These are phyloP conservation scores for Miniopterus natalensis DNA, from an alignment of 2,113 vertebrate genomes.

Conservation along the genomic window DNA sequence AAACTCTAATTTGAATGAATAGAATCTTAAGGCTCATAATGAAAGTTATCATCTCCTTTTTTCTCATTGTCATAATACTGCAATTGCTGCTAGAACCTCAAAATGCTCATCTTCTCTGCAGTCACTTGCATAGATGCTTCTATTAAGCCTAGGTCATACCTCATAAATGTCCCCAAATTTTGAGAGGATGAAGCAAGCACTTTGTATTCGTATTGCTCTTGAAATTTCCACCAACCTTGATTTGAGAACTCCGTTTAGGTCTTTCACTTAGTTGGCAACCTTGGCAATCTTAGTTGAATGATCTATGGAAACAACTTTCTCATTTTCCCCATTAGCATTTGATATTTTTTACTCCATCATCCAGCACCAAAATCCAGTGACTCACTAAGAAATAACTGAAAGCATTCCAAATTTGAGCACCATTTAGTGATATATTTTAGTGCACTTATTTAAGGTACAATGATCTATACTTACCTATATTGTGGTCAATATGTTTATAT, in stretches of 20 bases:
- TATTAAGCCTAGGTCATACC: neutral
- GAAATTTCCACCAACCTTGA: neutral
- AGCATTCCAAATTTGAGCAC: neutral
- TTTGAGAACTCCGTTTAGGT: neutral
- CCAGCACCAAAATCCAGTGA: neutral
- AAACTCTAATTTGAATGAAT: neutral
- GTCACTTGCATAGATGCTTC: neutral
- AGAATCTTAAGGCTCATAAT: neutral
- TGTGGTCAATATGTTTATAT: neutral
- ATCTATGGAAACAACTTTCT: neutral
- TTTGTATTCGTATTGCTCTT: neutral
- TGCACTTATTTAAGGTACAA: neutral
- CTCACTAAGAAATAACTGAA: conserved; percentile 31
- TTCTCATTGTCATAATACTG: neutral
- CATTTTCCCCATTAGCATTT: neutral
- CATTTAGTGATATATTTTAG: neutral
- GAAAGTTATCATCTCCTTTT: neutral
- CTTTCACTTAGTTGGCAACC: neutral
- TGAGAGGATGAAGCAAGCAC: neutral
- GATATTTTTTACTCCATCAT: neutral
- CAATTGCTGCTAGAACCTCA: neutral
- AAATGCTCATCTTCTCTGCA: neutral
- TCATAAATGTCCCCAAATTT: neutral
- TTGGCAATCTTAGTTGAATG: neutral
- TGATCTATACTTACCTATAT: neutral